Evolutionary conservation across 2,888 invertebrate genomes (phyloP).

Genomic region (Caenorhabditis sp.): DNA sequence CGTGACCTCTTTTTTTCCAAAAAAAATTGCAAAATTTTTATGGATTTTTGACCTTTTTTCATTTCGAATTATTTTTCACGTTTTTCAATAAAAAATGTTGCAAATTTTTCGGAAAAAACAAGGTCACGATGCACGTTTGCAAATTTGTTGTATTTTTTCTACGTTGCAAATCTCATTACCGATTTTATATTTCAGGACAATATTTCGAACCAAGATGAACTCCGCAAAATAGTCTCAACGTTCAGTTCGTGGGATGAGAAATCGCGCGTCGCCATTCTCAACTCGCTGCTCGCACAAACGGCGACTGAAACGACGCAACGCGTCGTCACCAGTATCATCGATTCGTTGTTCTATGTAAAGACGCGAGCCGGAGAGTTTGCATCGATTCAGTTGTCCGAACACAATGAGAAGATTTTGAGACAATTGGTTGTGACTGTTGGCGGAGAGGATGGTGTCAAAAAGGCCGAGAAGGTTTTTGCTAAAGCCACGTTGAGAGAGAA

Average conservation of each 20-base stretch:
- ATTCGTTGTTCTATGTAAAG: constrained; percentile 35
- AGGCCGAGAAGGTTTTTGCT: constrained; percentile 36
- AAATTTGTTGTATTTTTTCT: no score
- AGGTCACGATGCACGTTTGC: no score
- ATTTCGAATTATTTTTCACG: no score
- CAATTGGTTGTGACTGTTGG: constrained; percentile 34
- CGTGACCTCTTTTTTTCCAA: no score
- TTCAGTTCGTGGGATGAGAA: constrained; percentile 35
- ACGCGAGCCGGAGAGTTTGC: constrained; percentile 52
- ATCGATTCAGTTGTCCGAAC: constrained; percentile 43
- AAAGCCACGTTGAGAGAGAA: constrained; percentile 26
- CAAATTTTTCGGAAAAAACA: no score
- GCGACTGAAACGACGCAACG: constrained; percentile 31
- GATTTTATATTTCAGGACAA: constrained; percentile 26
- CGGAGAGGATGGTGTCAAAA: constrained; percentile 39
- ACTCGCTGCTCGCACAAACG: constrained; percentile 18
- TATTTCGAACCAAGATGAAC: constrained; percentile 25
- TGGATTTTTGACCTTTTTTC: no score
- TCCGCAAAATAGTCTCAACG: constrained; percentile 24
- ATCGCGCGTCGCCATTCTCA: constrained; percentile 21
- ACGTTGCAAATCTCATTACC: no score
- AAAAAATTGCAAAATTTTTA: no score
- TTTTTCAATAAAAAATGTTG: no score
- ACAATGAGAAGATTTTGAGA: constrained; percentile 45
- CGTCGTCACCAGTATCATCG: constrained; percentile 30